Conservation (phyloP, 2,797 vertebrate genomes). For the Discoglossus pictus region DNA sequence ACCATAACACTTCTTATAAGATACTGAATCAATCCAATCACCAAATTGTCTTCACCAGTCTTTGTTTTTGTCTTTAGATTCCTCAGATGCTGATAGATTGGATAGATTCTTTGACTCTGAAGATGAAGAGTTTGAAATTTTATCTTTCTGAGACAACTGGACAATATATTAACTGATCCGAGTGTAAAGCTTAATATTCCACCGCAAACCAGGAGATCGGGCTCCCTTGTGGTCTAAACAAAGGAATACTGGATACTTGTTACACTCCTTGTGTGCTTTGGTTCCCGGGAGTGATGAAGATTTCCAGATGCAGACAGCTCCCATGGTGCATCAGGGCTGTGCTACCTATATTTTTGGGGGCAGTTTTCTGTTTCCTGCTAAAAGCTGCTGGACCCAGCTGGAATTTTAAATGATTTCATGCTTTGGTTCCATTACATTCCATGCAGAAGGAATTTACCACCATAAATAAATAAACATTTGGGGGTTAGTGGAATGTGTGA, state of each 20-base stretch:
- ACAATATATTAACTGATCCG: constrained; percentile 1
- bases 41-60: neutral
- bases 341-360: constrained; percentile 2
- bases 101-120: constrained; percentile 98
- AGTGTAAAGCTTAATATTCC: neutral
- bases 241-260: constrained; percentile 14
- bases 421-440: constrained; percentile 43
- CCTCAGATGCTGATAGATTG: constrained; percentile 88
- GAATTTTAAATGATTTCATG: constrained; percentile 3
- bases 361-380: neutral
- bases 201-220: neutral
- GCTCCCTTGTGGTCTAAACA: constrained; percentile 3
- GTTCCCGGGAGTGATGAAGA: neutral
- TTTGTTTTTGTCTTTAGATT: constrained; percentile 71
- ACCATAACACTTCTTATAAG: too few species aligned
- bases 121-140: constrained; percentile 97
- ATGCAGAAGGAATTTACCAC: neutral
- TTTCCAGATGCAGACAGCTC: neutral
- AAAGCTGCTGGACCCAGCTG: neutral
- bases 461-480: too few species aligned
- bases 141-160: constrained; percentile 83
- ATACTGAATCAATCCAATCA: too few species aligned
- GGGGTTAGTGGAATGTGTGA: too few species aligned
- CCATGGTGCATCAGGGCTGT: neutral
- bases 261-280: neutral